A percentile compares a stretch with the other conserved stretches of the same genome.
Evolutionary conservation across 2,888 invertebrate genomes (phyloP).

Genomic region (Crocallis elinguaria): DNA sequence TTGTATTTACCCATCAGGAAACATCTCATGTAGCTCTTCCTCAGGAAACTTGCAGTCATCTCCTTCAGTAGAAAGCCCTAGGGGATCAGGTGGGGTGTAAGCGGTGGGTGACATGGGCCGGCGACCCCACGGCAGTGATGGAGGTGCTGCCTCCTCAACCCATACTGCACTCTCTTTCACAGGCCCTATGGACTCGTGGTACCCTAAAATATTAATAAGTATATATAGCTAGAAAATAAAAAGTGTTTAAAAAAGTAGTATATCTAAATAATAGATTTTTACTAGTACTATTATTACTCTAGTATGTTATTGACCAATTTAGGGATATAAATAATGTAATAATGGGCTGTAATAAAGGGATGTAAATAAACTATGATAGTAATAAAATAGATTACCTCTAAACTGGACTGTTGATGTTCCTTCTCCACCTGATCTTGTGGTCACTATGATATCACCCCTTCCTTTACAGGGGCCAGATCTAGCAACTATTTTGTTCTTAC

Average conservation of each 20-base stretch:
- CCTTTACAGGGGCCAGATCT: constrained; percentile 97
- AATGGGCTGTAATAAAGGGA: no score
- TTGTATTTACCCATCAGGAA: constrained; percentile 89
- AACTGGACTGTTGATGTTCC: constrained; percentile 96
- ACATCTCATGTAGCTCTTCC: constrained; percentile 93
- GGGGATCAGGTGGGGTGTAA: constrained; percentile 95
- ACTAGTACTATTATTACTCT: no score
- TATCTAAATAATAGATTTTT: no score
- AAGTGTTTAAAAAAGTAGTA: no score
- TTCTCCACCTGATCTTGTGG: constrained; percentile 93
- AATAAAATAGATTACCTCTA: no score
- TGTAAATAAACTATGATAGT: no score
- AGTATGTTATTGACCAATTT: no score
- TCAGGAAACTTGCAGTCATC: constrained; percentile 96
- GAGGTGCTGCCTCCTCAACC: constrained; percentile 97
- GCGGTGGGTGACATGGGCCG: constrained; percentile 94
- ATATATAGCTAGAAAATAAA: no score
- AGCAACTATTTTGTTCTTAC: constrained; percentile 97
- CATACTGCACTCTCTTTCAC: constrained; percentile 99
- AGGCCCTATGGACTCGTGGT: constrained; percentile 95
- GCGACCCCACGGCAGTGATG: constrained; percentile 92
- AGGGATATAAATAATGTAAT: no score
- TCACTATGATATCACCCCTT: constrained; percentile 95
- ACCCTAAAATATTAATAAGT: constrained; percentile 85
- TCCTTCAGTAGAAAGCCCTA: constrained; percentile 96